phyloP scores from a whole-genome alignment of 2,797 vertebrate species.

The Neosilurus hyrtlii region DNA sequence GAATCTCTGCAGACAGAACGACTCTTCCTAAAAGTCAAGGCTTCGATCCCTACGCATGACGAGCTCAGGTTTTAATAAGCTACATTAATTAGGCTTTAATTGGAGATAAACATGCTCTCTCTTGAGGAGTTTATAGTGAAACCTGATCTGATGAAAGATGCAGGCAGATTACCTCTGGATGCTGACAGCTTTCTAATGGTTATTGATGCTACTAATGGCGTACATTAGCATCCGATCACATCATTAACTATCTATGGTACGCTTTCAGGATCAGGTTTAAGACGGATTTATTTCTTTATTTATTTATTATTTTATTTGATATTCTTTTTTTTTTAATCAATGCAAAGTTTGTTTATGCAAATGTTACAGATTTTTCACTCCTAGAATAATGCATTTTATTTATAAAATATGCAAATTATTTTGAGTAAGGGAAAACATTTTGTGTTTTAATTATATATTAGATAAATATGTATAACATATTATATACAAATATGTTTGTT shows the following conservation, averaged over 20 bases:
- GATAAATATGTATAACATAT: not conserved
- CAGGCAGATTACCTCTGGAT: constrained; percentile 60
- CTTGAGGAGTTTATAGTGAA: constrained; percentile 66
- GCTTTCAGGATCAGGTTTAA: constrained; percentile 7
- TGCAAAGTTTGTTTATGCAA: not conserved
- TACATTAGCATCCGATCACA: constrained; percentile 14
- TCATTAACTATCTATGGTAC: constrained; percentile 31
- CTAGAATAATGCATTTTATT: not conserved
- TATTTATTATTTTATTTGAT: not conserved
- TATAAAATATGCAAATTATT: not conserved
- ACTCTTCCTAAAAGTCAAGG: constrained; percentile 62
- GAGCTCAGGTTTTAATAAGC: constrained; percentile 75
- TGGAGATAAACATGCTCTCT: constrained; percentile 73
- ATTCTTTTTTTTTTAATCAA: not conserved
- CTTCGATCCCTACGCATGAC: constrained; percentile 67
- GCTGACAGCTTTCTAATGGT: constrained; percentile 73
- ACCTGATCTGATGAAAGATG: constrained; percentile 69
- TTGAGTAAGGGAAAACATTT: not conserved
- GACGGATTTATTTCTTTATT: not conserved
- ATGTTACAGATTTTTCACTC: not conserved
- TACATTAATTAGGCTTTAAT: constrained; percentile 78
- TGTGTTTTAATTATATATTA: not conserved
- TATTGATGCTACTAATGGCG: constrained; percentile 69
- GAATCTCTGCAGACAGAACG: constrained; percentile 69
- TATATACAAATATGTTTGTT: not conserved